Base-by-base conservation (phyloP, 2,797 vertebrate species). In the Tinamus major region DNA sequence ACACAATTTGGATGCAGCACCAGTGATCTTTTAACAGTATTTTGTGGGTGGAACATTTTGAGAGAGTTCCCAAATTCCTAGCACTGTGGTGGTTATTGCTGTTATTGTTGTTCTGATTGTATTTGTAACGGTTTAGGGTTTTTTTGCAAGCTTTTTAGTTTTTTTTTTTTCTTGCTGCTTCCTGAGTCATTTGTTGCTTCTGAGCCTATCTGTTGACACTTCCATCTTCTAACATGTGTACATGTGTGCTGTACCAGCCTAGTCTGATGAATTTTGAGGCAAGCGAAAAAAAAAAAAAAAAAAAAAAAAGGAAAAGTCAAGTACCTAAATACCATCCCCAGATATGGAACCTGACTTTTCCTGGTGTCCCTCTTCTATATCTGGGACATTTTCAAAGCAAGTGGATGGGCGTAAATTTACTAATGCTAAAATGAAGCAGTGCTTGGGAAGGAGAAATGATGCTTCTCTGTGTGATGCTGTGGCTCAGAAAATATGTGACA, bases 21-120 rank as follows among this genome's bases (percentile, higher is more conserved):
- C 89, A 94, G 82, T 23, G n/a, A 91, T 95, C 91, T 77, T 63
- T 87, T 89, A 78, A 84, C 87, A 92, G 70, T 62, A 17, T 79
- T 94, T 92, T 92, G 89, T 92, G 88, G 94, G 93, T 89, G 92
- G 93, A 92, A 96, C 92, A 85, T 91, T 96, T 94, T 94, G 89
- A 92, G 92, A 80, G 19, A n/a, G 14, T n/a, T 95, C 85, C 87
- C 27, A 26, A 81, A 93, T 95, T 95, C 87, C 20, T 35, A 95
- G 79, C 6, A 13, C 46, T 92, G 90, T 84, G 79, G 70, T 84
- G 76, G 71, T 76, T 86, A 35, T 72, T 92, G 82, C 77, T 92
- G 72, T 94, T 91, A 46, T 69, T 89, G 82, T 89, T 80, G 70
- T 76, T 48, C 85, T 85, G 85, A 76, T 81, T 63, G 89, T 67